Evolutionary conservation across 2,888 invertebrate species (phyloP).

Genomic region (Drosophila paracracens): DNA sequence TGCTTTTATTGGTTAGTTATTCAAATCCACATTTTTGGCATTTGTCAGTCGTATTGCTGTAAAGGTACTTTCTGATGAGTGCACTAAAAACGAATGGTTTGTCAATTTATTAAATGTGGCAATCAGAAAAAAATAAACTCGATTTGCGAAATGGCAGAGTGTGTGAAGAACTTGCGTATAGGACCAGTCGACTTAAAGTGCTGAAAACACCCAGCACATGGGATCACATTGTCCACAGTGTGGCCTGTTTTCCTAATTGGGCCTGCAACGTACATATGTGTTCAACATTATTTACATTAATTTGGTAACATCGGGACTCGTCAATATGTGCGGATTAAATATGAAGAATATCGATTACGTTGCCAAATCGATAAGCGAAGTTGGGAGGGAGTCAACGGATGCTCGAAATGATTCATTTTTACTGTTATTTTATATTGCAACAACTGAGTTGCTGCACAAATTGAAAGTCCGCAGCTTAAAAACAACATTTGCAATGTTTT

Average conservation of each 20-base stretch:
- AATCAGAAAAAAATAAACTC: not conserved
- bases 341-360: constrained; percentile 12
- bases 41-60: not conserved
- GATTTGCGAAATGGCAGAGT: constrained; percentile 88
- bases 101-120: constrained; percentile 19
- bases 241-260: constrained; percentile 41
- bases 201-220: constrained; percentile 86
- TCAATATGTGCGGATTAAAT: not conserved
- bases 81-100: constrained; percentile 92
- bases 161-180: too few species aligned
- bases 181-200: constrained; percentile 88
- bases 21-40: constrained; percentile 90
- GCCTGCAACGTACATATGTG: constrained; percentile 22
- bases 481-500: not conserved
- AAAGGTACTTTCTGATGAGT: not conserved
- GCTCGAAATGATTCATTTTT: not conserved
- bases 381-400: not conserved
- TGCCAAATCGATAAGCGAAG: constrained; percentile 87
- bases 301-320: not conserved
- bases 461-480: not conserved
- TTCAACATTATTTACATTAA: not conserved
- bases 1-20: constrained; percentile 90
- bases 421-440: not conserved
- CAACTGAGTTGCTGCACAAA: not conserved
- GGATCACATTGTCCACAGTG: constrained; percentile 39